Percentiles rank a stretch among this genome's conserved stretches.
These are phyloP conservation scores for Nomia melanderi DNA, from an alignment of 1,140 invertebrate species.

Conservation along the genomic window DNA sequence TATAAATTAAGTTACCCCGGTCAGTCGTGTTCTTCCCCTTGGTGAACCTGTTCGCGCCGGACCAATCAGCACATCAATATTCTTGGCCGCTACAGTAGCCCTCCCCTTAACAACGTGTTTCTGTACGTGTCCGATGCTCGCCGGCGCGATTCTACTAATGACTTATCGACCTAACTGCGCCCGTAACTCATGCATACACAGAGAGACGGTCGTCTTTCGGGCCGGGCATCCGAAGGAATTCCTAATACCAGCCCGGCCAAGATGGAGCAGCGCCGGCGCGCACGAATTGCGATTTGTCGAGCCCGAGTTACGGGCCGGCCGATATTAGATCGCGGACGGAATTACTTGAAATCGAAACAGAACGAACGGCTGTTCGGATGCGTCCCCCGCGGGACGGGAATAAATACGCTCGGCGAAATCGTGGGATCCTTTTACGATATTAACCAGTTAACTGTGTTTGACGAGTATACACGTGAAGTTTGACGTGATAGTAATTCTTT, in stretches of 20 bases:
- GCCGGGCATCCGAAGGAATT: conserved; percentile 35
- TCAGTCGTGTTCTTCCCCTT: neutral
- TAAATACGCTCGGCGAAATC: conserved; percentile 13
- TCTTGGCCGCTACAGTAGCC: conserved; percentile 26
- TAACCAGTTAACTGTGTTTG: neutral
- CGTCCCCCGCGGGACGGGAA: neutral
- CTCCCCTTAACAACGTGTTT: conserved; percentile 7
- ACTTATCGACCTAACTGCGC: conserved; percentile 42
- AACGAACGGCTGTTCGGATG: conserved; percentile 15
- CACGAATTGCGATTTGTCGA: conserved; percentile 23
- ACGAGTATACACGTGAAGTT: neutral
- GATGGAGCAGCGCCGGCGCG: neutral
- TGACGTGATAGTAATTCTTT: too few species aligned
- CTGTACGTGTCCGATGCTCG: conserved; percentile 25
- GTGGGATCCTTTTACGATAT: conserved; percentile 23
- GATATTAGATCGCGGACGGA: conserved; percentile 44
- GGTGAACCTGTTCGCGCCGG: conserved; percentile 14
- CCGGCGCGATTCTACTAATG: conserved; percentile 42
- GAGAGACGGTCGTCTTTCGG: conserved; percentile 32
- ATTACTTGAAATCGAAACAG: conserved; percentile 42
- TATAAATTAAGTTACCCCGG: neutral
- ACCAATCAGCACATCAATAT: conserved; percentile 31
- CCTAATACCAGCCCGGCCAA: conserved; percentile 38
- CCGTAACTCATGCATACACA: conserved; percentile 37
- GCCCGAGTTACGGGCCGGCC: conserved; percentile 29